Conservation (phyloP, 1,140 invertebrate genomes). For the Apocrypta bakeri region DNA sequence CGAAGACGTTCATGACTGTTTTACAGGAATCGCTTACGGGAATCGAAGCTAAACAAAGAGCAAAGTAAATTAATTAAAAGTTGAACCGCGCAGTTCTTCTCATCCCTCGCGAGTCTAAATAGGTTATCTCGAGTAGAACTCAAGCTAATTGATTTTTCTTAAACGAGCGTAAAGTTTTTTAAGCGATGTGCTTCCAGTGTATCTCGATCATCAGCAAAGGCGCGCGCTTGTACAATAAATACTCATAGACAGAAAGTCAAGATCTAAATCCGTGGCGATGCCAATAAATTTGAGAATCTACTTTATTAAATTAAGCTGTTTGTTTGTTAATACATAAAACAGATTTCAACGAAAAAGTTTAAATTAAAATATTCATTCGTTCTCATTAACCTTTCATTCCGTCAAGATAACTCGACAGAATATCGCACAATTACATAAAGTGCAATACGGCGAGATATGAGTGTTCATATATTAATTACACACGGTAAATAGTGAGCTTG, state of each 20-base stretch:
- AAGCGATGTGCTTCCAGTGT: constrained; percentile 56
- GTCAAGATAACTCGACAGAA: constrained; percentile 33
- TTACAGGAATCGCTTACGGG: constrained; percentile 36
- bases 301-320: neutral
- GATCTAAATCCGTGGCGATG: neutral
- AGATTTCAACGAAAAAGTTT: neutral
- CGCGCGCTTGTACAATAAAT: constrained; percentile 14
- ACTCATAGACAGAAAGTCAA: neutral
- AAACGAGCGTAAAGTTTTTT: constrained; percentile 67
- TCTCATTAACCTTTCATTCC: constrained; percentile 13
- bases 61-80: constrained; percentile 61
- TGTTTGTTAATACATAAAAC: neutral
- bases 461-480: constrained; percentile 63
- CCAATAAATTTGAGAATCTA: constrained; percentile 12
- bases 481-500: constrained; percentile 58
- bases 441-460: constrained; percentile 36
- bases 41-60: constrained; percentile 49
- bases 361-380: neutral
- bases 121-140: constrained; percentile 58
- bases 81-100: constrained; percentile 32
- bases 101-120: constrained; percentile 56
- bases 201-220: constrained; percentile 10
- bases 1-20: constrained; percentile 35
- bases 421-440: constrained; percentile 58
- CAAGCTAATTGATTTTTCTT: constrained; percentile 67